phyloP scores from a whole-genome alignment of 2,888 invertebrate species.

The Tigriopus californicus region DNA sequence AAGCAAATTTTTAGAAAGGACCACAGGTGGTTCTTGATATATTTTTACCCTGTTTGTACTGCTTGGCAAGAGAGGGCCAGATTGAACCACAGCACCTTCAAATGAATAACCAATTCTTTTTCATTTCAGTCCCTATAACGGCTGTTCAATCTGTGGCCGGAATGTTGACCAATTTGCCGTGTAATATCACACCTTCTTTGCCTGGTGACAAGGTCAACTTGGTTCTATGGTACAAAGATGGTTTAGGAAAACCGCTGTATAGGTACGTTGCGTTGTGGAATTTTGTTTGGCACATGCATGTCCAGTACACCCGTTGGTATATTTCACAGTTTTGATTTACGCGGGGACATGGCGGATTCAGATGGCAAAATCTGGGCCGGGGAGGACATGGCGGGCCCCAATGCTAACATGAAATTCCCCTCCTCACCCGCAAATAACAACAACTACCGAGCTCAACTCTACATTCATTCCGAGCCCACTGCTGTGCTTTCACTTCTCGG shows the following conservation, averaged over 20 bases:
- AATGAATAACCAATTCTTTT: neutral
- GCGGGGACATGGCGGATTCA: neutral
- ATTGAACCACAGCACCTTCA: no score
- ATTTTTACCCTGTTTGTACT: no score
- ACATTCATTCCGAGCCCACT: constrained; percentile 6
- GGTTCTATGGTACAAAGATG: constrained; percentile 16
- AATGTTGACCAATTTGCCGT: constrained; percentile 16
- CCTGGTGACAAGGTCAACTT: constrained; percentile 8
- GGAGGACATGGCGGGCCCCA: neutral
- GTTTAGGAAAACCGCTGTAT: constrained; percentile 8
- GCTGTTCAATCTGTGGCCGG: constrained; percentile 13
- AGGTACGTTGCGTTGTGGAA: neutral
- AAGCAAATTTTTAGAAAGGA: no score
- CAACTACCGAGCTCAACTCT: neutral
- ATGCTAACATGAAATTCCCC: no score
- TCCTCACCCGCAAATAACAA: neutral
- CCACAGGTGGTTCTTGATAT: no score
- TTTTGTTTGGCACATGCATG: neutral
- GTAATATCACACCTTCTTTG: constrained; percentile 14
- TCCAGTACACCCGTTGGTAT: neutral
- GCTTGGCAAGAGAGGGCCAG: no score
- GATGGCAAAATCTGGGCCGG: constrained; percentile 5
- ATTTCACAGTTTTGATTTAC: constrained; percentile 10
- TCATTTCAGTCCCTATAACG: constrained; percentile 5
- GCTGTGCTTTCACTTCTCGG: constrained; percentile 4